Conservation (phyloP, 2,888 invertebrate genomes). For the Drosophila mayaguana region DNA sequence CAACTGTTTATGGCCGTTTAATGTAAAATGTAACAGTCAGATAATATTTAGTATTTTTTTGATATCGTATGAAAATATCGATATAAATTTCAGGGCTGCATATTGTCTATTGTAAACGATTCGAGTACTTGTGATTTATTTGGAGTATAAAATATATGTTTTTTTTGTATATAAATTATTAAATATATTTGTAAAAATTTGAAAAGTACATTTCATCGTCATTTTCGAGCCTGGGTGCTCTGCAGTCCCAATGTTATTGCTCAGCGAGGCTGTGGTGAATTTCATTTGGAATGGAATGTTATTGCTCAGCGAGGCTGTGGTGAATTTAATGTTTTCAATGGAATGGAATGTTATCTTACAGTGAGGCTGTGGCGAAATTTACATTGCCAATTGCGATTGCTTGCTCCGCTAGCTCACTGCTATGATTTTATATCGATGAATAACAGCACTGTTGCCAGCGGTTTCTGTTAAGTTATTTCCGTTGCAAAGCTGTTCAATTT, state of each 20-base stretch:
- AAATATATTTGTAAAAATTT: neutral
- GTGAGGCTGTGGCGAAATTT: neutral
- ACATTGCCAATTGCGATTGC: too few relatives aligned
- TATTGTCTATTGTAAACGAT: too few relatives aligned
- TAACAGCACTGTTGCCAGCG: neutral
- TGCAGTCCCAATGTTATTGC: neutral
- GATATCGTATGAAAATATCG: conserved; percentile 1
- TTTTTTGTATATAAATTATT: neutral
- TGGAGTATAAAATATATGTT: neutral
- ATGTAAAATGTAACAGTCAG: conserved; percentile 4
- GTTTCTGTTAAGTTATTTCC: neutral
- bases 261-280: neutral
- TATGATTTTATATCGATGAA: neutral
- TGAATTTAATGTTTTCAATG: neutral
- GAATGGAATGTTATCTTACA: conserved; percentile 1
- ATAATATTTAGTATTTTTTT: neutral
- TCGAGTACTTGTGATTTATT: neutral
- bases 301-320: neutral
- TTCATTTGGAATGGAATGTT: neutral
- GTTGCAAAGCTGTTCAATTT: neutral
- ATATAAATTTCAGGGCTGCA: neutral
- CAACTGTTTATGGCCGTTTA: conserved; percentile 1
- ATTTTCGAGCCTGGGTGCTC: neutral
- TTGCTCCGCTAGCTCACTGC: neutral
- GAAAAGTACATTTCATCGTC: neutral